Evolutionary conservation across 2,888 invertebrate genomes (phyloP).

Genomic region (Drosophila anomalata): DNA sequence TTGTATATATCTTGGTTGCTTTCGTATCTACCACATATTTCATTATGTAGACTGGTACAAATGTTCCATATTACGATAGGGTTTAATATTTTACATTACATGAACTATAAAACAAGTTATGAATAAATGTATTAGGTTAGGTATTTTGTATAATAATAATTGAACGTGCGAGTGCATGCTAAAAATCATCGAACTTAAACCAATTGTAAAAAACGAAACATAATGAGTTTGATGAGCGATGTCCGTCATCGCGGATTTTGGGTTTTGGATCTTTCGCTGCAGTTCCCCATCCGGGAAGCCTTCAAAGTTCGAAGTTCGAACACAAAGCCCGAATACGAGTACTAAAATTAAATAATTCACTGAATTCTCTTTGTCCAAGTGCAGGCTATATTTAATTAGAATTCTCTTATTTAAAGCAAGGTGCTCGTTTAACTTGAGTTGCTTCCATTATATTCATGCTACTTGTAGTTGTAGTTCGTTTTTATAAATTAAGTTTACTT

Average conservation of each 20-base stretch:
- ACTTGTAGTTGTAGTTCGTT: slow-evolving; percentile 39
- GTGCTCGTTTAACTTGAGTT: slow-evolving; percentile 15
- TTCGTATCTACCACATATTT: slow-evolving; percentile 47
- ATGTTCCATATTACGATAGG: slow-evolving; percentile 54
- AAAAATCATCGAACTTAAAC: slow-evolving; percentile 18
- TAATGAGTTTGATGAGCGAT: slow-evolving; percentile 5
- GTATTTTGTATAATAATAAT: slow-evolving; percentile 37
- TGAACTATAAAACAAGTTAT: slow-evolving; percentile 73
- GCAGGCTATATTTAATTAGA: slow-evolving; percentile 41
- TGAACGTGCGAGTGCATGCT: slow-evolving; percentile 30
- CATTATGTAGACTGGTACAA: slow-evolving; percentile 61
- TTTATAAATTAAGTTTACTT: slow-evolving; percentile 65
- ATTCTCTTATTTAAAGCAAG: slow-evolving; percentile 10
- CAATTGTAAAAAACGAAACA: slow-evolving; percentile 14
- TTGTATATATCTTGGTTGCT: slow-evolving; percentile 57
- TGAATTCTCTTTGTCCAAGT: slow-evolving; percentile 53
- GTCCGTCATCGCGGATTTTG: neutral
- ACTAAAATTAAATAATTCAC: slow-evolving; percentile 69
- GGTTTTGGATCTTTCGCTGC: neutral
- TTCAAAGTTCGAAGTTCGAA: neutral
- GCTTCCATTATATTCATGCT: slow-evolving; percentile 21
- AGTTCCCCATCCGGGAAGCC: neutral
- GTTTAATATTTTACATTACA: slow-evolving; percentile 49
- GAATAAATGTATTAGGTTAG: slow-evolving; percentile 34
- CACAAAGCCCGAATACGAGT: slow-evolving; percentile 7